Conservation (phyloP, 2,888 invertebrate species). For the Lasius platythorax region DNA sequence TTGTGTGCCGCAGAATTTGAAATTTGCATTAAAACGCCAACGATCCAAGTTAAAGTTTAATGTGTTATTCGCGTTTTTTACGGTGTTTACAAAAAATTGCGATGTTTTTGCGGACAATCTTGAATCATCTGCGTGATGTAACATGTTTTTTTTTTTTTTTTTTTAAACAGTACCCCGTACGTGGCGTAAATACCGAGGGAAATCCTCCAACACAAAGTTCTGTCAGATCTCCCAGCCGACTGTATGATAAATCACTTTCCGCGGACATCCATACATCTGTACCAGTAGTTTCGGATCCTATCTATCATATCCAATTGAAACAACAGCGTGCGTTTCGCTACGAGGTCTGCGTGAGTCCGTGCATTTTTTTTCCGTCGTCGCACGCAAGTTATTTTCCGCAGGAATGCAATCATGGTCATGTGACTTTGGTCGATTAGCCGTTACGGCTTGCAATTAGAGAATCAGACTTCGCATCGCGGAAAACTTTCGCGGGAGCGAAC, state of each 20-base stretch:
- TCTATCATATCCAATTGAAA: constrained; percentile 41
- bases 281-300: constrained; percentile 59
- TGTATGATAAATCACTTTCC: constrained; percentile 64
- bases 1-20: neutral
- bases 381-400: neutral
- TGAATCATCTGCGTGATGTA: neutral
- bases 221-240: constrained; percentile 5
- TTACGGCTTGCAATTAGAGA: constrained; percentile 18
- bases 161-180: neutral
- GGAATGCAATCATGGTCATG: neutral
- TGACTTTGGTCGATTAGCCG: constrained; percentile 23
- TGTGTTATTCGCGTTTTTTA: neutral
- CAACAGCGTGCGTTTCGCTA: constrained; percentile 17
- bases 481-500: constrained; percentile 7
- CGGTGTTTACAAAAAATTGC: constrained; percentile 1
- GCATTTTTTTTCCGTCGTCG: constrained; percentile 17
- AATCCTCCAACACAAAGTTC: constrained; percentile 21
- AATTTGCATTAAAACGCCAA: neutral
- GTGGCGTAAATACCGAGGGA: constrained; percentile 18
- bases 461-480: neutral
- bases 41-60: neutral
- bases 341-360: neutral
- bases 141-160: neutral
- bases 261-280: constrained; percentile 67
- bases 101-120: neutral